Evolutionary conservation across 2,797 vertebrate genomes (phyloP).

Genomic region (Okamejei kenojei): DNA sequence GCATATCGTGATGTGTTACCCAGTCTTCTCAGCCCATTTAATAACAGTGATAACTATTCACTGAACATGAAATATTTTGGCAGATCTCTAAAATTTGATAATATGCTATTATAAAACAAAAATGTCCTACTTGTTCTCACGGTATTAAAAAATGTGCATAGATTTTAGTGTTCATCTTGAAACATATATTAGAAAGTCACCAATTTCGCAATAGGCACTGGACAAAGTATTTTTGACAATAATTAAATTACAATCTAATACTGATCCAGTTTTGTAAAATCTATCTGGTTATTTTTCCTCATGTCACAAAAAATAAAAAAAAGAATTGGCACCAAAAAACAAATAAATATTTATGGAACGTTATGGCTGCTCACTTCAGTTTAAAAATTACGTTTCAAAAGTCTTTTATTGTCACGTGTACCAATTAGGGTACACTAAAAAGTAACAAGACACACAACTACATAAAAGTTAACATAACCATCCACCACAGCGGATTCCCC

Average conservation of each 20-base stretch:
- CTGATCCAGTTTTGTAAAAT: background rate
- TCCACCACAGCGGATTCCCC: too few relatives aligned
- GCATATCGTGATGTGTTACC: background rate
- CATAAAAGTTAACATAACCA: too few relatives aligned
- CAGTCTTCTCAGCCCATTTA: background rate
- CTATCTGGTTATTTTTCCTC: background rate
- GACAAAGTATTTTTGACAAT: background rate
- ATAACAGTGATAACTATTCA: background rate
- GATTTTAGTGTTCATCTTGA: background rate
- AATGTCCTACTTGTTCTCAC: background rate
- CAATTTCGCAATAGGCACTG: background rate
- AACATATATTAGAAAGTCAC: background rate
- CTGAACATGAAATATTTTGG: background rate
- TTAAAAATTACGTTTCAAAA: background rate
- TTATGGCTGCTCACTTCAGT: background rate
- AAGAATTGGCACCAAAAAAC: background rate
- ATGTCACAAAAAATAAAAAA: background rate
- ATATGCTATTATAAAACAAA: background rate
- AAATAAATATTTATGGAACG: background rate
- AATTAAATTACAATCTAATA: background rate
- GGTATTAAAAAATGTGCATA: background rate
- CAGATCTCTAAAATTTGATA: background rate
- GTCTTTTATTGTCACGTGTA: too few relatives aligned
- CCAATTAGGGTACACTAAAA: too few relatives aligned
- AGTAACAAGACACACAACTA: too few relatives aligned